Evolutionary conservation across 2,888 invertebrate species (phyloP), one percentile per base, ranked within the genome.

Genomic region (Saturnia japonica): DNA sequence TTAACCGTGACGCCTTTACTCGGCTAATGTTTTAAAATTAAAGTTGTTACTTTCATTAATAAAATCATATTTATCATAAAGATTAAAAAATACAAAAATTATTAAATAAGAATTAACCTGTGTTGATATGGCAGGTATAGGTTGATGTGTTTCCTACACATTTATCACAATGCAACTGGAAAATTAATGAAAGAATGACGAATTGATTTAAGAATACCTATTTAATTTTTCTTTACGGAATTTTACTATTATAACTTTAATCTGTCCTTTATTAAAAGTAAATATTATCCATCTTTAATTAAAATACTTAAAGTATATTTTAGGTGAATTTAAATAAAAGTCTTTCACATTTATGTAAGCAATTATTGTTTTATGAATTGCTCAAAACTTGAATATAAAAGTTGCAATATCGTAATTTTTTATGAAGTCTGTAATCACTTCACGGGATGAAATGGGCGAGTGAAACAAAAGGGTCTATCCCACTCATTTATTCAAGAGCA

Each of bases 401-500:
- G 70, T 70, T 70, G 70, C 42, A 70, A 70, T 66, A 66, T 70
- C 70, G 73, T 78, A 75, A 76, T 82, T 82, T 85, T 84, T 80
- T 79, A 84, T 84, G 79, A 80, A 83, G 78, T 82, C 80, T 77
- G 78, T 83, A 80, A 84, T 84, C 81, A 82, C 81, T 83, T 81
- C 81, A 77, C 79, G 75, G 76, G 75, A 67, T 78, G 76, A 77
- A 77, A 70, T 75, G 78, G 75, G 74, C 77, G 81, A 82, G 79
- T 82, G 80, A 82, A 86, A 86, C 82, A 86, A 84, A 85, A 85
- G 84, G 83, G 82, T 82, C 80, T 80, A 75, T 77, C 77, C 80
- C 79, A 79, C 79, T 87, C 82, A 87, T 85, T 87, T 86, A 86
- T 86, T 86, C 85, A 86, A 72, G 78, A 80, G 78, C 76, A 79